Evolutionary conservation across 1,140 invertebrate genomes (phyloP).

Genomic region (Tetramorium parvispinum): DNA sequence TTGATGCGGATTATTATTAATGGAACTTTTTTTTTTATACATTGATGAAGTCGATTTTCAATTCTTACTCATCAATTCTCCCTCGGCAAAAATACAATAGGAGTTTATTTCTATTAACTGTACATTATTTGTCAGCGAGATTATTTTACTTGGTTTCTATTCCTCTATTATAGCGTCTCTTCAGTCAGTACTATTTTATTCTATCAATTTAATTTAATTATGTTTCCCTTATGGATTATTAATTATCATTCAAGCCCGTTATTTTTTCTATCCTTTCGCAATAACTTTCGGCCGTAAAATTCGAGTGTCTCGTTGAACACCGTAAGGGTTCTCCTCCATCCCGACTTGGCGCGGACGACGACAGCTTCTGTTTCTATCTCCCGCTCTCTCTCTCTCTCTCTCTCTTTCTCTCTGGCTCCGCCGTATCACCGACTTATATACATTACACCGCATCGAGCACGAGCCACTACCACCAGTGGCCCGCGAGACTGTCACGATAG

Average conservation of each 20-base stretch:
- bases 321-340: conserved; percentile 15
- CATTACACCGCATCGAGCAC: conserved; percentile 49
- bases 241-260: neutral
- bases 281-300: conserved; percentile 1
- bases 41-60: neutral
- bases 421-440: conserved; percentile 3
- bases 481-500: conserved; percentile 59
- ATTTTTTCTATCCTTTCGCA: neutral
- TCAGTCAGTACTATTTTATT: neutral
- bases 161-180: neutral
- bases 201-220: neutral
- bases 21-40: neutral
- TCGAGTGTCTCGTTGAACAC: neutral
- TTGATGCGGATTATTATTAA: conserved; percentile 26
- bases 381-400: neutral
- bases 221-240: neutral
- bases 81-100: neutral
- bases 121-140: neutral
- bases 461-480: conserved; percentile 34
- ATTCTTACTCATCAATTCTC: neutral
- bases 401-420: neutral
- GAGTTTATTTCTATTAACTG: neutral
- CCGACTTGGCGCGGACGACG: conserved; percentile 24
- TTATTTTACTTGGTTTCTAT: neutral
- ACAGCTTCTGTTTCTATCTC: conserved; percentile 40